phyloP scores from a whole-genome alignment of 2,113 vertebrate genomes.

The Alligator mississippiensis region DNA sequence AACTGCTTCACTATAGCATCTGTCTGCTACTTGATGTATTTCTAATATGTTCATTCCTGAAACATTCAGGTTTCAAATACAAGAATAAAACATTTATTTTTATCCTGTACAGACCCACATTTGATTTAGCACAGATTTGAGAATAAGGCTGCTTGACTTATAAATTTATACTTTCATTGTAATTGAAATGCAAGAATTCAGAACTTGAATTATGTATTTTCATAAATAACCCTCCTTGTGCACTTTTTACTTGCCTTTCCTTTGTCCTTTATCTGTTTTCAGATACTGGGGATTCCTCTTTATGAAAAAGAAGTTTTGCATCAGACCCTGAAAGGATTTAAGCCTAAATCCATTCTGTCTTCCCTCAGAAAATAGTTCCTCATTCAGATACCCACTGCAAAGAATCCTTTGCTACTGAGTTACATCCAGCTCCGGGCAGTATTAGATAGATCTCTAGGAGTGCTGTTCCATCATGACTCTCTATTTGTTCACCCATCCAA shows the following conservation, averaged over 20 bases:
- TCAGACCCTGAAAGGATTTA: not conserved
- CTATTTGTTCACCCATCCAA: not conserved
- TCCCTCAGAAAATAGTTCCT: rapidly evolving
- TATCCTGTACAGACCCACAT: too few species aligned
- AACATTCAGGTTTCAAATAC: rapidly evolving
- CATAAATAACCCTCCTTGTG: not conserved
- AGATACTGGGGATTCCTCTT: not conserved
- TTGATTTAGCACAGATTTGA: too few species aligned
- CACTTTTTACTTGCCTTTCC: not conserved
- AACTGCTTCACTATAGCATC: not conserved
- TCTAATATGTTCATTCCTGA: not conserved
- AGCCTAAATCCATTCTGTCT: not conserved
- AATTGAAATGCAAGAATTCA: too few species aligned
- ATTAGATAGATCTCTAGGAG: not conserved
- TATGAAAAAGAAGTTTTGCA: not conserved
- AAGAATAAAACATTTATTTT: not conserved
- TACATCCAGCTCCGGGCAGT: not conserved
- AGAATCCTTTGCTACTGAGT: not conserved
- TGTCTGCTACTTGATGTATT: not conserved
- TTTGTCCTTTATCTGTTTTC: not conserved
- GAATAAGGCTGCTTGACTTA: too few species aligned
- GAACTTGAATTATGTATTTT: not conserved
- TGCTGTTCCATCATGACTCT: not conserved
- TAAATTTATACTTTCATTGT: too few species aligned
- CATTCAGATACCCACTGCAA: not conserved